Evolutionary conservation across 2,113 vertebrate genomes (phyloP), one percentile per base, ranked within the genome.

Genomic region (Phalacrocorax pelagicus): DNA sequence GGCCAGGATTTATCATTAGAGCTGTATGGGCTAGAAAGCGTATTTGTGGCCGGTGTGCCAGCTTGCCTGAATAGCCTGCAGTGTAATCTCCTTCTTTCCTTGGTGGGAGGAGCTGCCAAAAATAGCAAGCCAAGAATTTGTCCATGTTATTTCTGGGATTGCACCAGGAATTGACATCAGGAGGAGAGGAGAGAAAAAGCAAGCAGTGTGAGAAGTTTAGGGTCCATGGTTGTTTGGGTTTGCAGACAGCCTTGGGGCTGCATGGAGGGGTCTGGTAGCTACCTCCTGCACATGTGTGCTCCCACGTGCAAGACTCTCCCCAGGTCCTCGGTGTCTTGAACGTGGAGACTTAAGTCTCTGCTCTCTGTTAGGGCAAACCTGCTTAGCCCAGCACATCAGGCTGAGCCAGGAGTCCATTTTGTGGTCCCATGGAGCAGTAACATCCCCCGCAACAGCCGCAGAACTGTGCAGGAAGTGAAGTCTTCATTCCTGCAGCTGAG

Each of bases 101-200:
- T 70, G 67, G 70, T 72, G 93, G 95, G 94, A 96, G 89, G 92
- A 91, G 90, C 83, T 95, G 97, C 97, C 96, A 97, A 97, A 97
- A 97, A 97, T 96, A 97, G 94, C 97, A 97, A 92, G 90, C 46
- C 92, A 97, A 92, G 95, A 97, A 97, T 96, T 96, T 94, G 23
- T 79, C 86, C 55, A 1, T 97, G 95, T 97, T 97, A 93, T 97
- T 97, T 96, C 96, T 97, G 95, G 94, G 94, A 96, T 94, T 89
- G 93, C 89, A 96, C 94, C 97, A 97, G 79, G 71, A 95, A 94
- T 4, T 83, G 95, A 94, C 92, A 88, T 95, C 81, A 89, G 86
- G 89, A 91, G 81, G 69, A 84, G 72, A 89, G 44, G 58, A 96
- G 30, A 83, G 81, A 88, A 80, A 92, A 91, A 94, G 86, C 19